Base-by-base conservation (phyloP, 2,888 invertebrate species). In the Drosophila acutilabella region DNA sequence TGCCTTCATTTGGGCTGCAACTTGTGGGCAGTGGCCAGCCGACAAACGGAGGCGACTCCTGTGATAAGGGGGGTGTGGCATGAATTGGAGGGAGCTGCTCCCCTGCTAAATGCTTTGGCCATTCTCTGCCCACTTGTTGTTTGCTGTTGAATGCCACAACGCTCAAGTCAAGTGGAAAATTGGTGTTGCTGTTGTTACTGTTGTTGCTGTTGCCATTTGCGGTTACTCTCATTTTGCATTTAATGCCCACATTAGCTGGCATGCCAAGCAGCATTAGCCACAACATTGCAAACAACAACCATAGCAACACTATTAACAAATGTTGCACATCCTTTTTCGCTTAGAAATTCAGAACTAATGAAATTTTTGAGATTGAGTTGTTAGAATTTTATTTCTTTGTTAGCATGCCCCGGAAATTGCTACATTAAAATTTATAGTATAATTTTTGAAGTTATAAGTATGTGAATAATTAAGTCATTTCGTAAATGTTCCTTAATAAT, bases 101-200 rank as follows among this genome's bases (percentile, higher is more conserved):
- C 41, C 30, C 64, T 53, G 47, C 75, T 87, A 77, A 86, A 77
- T 88, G 87, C 80, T 66, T 72, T 61, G 64, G 52, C 56, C 60
- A 14, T 56, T 33, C 70, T 65, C 84, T 78, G 87, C 83, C 89
- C 83, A 83, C 82, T 83, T 76, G 73, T 71, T 73, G 33, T 41
- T 13, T 20, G 40, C n/a, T 52, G 45, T 13, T 50, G 50, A 36
- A 23, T 47, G 38, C 47, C 10, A 47, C 76, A 73, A 57, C 53
- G 74, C 77, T 73, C 82, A 89, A 90, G 90, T 90, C 91, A 90
- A 90, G 90, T 90, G 90, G 89, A 91, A 90, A 90, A 90, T 91
- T 82, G 60, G 42, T 59, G 54, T 48, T 59, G 64, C 68, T 58
- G 72, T 45, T 59, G 44, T 40, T 68, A 47, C 6, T 58, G 48